Base-by-base conservation (phyloP, 2,797 vertebrate species). In the Rhadinocentrus ornatus region DNA sequence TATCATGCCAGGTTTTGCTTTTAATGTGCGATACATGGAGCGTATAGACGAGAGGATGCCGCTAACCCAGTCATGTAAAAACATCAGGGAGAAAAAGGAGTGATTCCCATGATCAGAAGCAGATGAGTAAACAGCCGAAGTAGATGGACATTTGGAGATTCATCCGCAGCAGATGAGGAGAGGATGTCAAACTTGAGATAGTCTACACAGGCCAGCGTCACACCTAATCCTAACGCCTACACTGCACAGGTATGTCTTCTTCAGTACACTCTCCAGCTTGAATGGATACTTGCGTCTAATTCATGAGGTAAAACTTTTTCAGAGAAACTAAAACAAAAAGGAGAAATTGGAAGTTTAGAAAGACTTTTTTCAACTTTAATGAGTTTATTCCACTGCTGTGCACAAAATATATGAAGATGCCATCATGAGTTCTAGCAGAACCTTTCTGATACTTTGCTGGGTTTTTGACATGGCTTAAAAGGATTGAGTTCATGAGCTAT, bases 391-490 rank as follows among this genome's bases (percentile, higher is more conserved):
- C 91, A 89, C 87, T 82, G 83, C 87, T 75, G 70, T 90, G 87
- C 78, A 31, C 31, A 83, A 74, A 83, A 83, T 77, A 89, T 89
- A 87, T 86, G 73, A 85, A 85, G 82, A 81, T 89, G 81, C 89
- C 85, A 76, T 85, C 59, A 80, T 66, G 71, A 82, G 87, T 88
- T 83, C 78, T 67, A 84, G 73, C 62, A 60, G 83, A 84, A 80
- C 86, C 83, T 74, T 81, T 87, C 84, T 86, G 78, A 91, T 85
- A 79, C 83, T 81, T 82, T 78, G 66, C n/a, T 81, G 86, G 69
- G 77, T 93, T 86, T 90, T 86, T 90, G 90, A 92, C 89, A 79
- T 64, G 88, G 89, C 86, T 93, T 92, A 91, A 85, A 88, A 74
- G 90, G 91, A 92, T 93, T 91, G 86, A 87, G 83, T 90, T 91